Percentiles rank a stretch among this genome's conserved stretches.
Conservation (phyloP, 2,888 invertebrate genomes). For the Trachelus iudaicus region DNA sequence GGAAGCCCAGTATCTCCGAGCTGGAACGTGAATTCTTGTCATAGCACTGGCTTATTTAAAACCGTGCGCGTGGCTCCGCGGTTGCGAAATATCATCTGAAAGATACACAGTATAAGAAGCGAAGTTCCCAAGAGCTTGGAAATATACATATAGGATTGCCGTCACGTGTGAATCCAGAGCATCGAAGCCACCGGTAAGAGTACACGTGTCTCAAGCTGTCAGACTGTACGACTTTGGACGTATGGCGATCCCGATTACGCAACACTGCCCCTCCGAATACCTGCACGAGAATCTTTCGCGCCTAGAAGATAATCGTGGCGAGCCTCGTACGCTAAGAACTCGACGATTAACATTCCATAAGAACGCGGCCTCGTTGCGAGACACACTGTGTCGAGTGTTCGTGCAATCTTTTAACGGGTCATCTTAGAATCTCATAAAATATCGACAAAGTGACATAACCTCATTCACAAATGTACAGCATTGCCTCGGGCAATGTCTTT, state of each 20-base stretch:
- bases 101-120: not conserved
- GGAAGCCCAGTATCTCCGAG: slow-evolving; percentile 68
- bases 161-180: not conserved
- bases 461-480: not conserved
- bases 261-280: slow-evolving; percentile 41
- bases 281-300: slow-evolving; percentile 30
- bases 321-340: not conserved
- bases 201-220: not conserved
- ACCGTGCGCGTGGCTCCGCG: not conserved
- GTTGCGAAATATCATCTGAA: not conserved
- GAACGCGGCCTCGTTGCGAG: not conserved
- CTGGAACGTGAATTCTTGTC: slow-evolving; percentile 70
- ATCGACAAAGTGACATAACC: not conserved
- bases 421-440: not conserved
- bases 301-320: not conserved
- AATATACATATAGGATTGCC: not conserved
- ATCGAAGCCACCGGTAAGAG: not conserved
- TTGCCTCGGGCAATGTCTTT: not conserved
- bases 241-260: slow-evolving; percentile 33
- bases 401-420: not conserved
- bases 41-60: slow-evolving; percentile 67
- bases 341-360: not conserved
- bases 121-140: not conserved
- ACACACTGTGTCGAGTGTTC: not conserved
- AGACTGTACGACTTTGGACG: not conserved